Conservation (phyloP, 2,888 invertebrate species). For the Hydrotaea cyrtoneurina region DNA sequence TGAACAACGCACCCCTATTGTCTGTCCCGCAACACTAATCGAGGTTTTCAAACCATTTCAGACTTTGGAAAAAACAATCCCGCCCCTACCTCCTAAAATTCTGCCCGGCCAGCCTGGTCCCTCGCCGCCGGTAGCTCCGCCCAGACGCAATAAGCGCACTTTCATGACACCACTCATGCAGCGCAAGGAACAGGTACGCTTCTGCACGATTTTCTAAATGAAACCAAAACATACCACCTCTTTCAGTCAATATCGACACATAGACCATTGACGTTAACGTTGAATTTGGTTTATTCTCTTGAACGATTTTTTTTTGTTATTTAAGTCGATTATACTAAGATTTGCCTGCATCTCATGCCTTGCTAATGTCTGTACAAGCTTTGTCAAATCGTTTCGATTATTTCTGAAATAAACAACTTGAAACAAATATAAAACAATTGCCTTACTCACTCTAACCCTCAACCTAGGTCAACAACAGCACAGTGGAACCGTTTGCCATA, state of each 20-base stretch:
- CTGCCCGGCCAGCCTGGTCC: conserved; percentile 72
- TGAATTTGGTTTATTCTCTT: not conserved
- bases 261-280: not conserved
- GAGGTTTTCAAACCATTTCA: conserved; percentile 57
- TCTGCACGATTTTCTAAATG: conserved; percentile 80
- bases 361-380: conserved; percentile 38
- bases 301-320: conserved; percentile 2
- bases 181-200: conserved; percentile 81
- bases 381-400: conserved; percentile 40
- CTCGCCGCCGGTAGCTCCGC: conserved; percentile 84
- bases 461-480: conserved; percentile 69
- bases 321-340: conserved; percentile 1
- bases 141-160: conserved; percentile 84
- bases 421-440: conserved; percentile 22
- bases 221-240: not conserved
- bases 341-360: conserved; percentile 51
- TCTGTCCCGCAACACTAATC: not conserved
- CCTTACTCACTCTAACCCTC: conserved; percentile 60
- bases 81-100: conserved; percentile 86
- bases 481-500: conserved; percentile 61
- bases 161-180: conserved; percentile 81
- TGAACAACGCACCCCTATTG: too few relatives aligned
- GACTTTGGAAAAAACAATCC: conserved; percentile 80
- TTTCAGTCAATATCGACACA: not conserved
- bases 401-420: conserved; percentile 50